A percentile compares a stretch with the other conserved stretches of the same genome.
Evolutionary conservation across 2,888 invertebrate genomes (phyloP).

Genomic region (Calephelis perditalis): DNA sequence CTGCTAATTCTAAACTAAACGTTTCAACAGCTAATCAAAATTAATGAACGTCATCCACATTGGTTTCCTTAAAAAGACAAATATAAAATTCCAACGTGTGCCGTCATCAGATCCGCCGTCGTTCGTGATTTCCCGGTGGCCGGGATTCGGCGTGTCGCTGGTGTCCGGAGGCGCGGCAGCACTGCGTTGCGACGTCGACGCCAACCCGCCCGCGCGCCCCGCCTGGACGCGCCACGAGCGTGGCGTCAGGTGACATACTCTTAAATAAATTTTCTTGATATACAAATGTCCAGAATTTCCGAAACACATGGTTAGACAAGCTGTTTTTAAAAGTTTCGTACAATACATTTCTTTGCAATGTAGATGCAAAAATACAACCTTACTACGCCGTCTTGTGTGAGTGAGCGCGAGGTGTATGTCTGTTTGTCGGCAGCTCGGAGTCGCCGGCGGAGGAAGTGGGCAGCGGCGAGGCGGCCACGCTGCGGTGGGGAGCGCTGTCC

Average conservation of each 20-base stretch:
- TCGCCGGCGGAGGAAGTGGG: slow-evolving; percentile 41
- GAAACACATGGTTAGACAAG: slow-evolving; percentile 64
- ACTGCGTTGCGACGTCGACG: slow-evolving; percentile 94
- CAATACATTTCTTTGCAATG: too few relatives aligned
- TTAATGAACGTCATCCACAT: too few relatives aligned
- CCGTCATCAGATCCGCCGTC: slow-evolving; percentile 89
- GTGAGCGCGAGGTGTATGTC: background rate
- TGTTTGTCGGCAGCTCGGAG: slow-evolving; percentile 40
- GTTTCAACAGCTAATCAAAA: too few relatives aligned
- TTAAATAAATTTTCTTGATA: background rate
- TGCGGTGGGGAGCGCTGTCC: slow-evolving; percentile 89
- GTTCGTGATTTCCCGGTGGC: slow-evolving; percentile 94
- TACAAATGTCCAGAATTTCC: too few relatives aligned
- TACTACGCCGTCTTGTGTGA: too few relatives aligned
- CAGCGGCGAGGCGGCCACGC: slow-evolving; percentile 76
- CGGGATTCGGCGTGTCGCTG: slow-evolving; percentile 94
- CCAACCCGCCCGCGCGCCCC: slow-evolving; percentile 92
- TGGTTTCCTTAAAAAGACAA: too few relatives aligned
- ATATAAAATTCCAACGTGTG: background rate
- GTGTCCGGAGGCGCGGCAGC: slow-evolving; percentile 93
- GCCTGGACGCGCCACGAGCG: slow-evolving; percentile 84
- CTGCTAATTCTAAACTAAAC: too few relatives aligned
- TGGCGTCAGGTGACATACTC: slow-evolving; percentile 63
- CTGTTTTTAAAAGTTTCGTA: slow-evolving; percentile 28
- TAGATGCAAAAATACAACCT: too few relatives aligned